Conservation (phyloP, 1,140 invertebrate genomes). For the Lepidostoma basale region DNA sequence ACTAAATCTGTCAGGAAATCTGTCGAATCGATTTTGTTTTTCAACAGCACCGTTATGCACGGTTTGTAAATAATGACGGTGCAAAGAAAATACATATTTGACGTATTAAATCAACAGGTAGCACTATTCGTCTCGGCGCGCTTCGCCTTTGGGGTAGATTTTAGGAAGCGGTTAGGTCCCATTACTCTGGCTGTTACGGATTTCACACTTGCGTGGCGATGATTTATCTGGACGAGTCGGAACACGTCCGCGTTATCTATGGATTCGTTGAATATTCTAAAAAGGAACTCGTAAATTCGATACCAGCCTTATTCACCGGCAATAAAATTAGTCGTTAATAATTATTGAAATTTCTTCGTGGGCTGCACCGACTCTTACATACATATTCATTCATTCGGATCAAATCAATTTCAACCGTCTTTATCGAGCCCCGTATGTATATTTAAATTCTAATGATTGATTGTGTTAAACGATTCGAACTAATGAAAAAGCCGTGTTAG, state of each 20-base stretch:
- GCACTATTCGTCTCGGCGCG: conserved; percentile 8
- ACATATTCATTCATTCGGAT: conserved; percentile 19
- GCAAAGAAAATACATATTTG: too few species aligned
- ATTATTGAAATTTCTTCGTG: conserved; percentile 29
- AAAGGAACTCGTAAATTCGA: conserved; percentile 33
- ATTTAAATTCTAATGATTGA: conserved; percentile 23
- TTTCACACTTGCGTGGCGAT: conserved; percentile 27
- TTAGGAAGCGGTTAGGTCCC: conserved; percentile 15
- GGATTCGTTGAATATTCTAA: conserved; percentile 9
- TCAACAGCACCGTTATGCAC: too few species aligned
- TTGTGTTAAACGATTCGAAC: conserved; percentile 1
- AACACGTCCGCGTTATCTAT: conserved; percentile 3
- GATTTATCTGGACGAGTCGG: conserved; percentile 14
- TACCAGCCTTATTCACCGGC: conserved; percentile 4
- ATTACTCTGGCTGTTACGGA: conserved; percentile 1
- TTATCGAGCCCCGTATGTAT: conserved; percentile 9
- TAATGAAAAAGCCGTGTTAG: not conserved
- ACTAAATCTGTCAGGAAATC: too few species aligned
- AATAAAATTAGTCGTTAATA: conserved; percentile 28
- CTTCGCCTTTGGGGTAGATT: not conserved
- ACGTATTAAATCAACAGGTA: too few species aligned
- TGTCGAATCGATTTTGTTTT: too few species aligned
- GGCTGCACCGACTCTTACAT: conserved; percentile 13
- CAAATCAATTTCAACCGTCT: conserved; percentile 18
- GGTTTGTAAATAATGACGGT: too few species aligned